Percentiles rank a stretch among this genome's conserved stretches.
phyloP scores from a whole-genome alignment of 2,888 invertebrate genomes.

The Rotaria socialis region DNA sequence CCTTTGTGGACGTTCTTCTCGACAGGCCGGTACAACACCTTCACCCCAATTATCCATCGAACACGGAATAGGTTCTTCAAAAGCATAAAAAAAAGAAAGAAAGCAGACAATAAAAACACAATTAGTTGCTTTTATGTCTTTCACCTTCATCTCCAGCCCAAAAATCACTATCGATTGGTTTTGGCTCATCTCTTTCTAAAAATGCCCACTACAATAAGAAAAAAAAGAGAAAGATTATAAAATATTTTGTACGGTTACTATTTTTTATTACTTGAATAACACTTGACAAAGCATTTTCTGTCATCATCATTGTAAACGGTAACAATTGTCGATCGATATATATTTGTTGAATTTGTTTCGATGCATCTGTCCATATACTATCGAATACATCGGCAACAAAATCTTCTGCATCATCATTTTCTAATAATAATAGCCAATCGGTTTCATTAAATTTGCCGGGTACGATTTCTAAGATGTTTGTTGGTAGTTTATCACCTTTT shows the following conservation, averaged over 20 bases:
- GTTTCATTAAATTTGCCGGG: conserved; percentile 59
- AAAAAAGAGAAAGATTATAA: not conserved
- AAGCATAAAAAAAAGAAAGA: too few relatives aligned
- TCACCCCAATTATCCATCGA: conserved; percentile 28
- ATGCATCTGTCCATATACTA: conserved; percentile 52
- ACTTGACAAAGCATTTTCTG: conserved; percentile 57
- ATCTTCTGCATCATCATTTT: conserved; percentile 56
- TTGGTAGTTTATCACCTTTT: conserved; percentile 48
- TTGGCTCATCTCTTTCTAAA: conserved; percentile 11
- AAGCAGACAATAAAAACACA: too few relatives aligned
- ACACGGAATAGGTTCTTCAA: not conserved
- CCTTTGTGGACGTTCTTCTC: not conserved
- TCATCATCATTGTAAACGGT: conserved; percentile 57
- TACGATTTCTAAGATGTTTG: conserved; percentile 57
- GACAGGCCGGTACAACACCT: conserved; percentile 21
- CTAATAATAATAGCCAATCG: conserved; percentile 58
- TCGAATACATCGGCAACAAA: conserved; percentile 57
- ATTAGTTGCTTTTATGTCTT: not conserved
- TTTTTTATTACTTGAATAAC: conserved; percentile 54
- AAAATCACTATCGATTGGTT: not conserved
- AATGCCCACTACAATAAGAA: conserved; percentile 1
- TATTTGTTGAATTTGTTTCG: conserved; percentile 54
- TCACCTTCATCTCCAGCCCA: conserved; percentile 17
- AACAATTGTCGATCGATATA: conserved; percentile 56
- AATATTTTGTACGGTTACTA: not conserved